A percentile compares a stretch with the other conserved stretches of the same genome.
Evolutionary conservation across 2,888 invertebrate genomes (phyloP).

Genomic region (Nephrocerus scutellatus): DNA sequence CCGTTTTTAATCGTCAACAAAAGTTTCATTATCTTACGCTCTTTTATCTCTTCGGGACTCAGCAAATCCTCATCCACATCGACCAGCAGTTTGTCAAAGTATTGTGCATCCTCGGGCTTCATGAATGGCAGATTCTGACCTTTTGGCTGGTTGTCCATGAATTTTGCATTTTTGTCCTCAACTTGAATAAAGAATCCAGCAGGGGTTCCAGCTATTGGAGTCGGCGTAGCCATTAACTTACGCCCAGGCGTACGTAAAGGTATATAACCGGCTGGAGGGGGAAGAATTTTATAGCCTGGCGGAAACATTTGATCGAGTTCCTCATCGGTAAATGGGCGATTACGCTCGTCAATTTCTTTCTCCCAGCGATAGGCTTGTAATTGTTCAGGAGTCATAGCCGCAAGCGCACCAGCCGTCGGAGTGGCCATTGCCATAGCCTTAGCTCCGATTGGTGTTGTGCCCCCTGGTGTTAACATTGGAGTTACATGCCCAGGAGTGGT

Average conservation of each 20-base stretch:
- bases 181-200: conserved; percentile 93
- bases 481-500: conserved; percentile 65
- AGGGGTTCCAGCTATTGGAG: conserved; percentile 87
- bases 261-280: conserved; percentile 91
- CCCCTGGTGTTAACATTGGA: conserved; percentile 71
- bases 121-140: conserved; percentile 92
- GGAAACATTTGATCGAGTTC: conserved; percentile 97
- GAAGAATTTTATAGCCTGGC: conserved; percentile 93
- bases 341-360: conserved; percentile 96
- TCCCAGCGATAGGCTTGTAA: conserved; percentile 97
- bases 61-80: conserved; percentile 97
- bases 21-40: conserved; percentile 98
- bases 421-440: conserved; percentile 99
- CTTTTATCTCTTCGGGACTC: conserved; percentile 94
- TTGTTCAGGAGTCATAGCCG: conserved; percentile 99
- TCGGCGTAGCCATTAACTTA: conserved; percentile 96
- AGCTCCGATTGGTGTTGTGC: conserved; percentile 78
- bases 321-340: conserved; percentile 92
- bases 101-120: conserved; percentile 99
- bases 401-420: conserved; percentile 90
- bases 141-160: conserved; percentile 95
- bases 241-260: conserved; percentile 96
- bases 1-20: conserved; percentile 98
- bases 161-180: conserved; percentile 78
- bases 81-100: conserved; percentile 95